Base-by-base conservation (phyloP, 2,888 invertebrate genomes). In the Amiota mariae region DNA sequence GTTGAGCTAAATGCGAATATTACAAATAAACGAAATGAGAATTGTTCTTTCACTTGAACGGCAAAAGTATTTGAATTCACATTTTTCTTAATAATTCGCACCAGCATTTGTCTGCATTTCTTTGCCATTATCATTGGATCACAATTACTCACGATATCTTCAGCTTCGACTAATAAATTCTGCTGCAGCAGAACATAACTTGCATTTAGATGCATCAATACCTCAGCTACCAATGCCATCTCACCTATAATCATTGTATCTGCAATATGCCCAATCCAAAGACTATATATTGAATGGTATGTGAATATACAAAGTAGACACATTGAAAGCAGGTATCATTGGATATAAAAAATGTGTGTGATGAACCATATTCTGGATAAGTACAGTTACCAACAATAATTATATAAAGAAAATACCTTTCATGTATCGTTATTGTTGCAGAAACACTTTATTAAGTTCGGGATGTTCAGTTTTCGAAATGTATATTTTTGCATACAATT, bases 131-230 rank as follows among this genome's bases (percentile, higher is more conserved):
- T 15, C 18, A 1, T 9, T 10, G n/a, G 8, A 12, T 66, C 11
- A 10, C 18, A 10, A 11, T 24, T 48, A 48, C 49, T 24, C 2
- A 24, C 4, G 9, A 66, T 66, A 18, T 12, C 15, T 46, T 46
- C 12, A 48, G 18, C 47, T 10, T 47, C 66, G 48, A 11, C 13
- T 12, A 80, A 63, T 72, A 87, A 72, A 9, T 85, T 81, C 0
- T 81, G 75, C 3, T 82, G 77, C 1, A 88, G 72, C 24, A 88
- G 24, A 3, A 75, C 2, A 56, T 86, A 88, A 3, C 85, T 87
- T 8, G 79, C 84, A 72, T 84, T 86, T 0, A 88, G 72, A 73
- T 88, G 87, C 36, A 83, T 74, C 63, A 86, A 78, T 20, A 84
- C 66, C n/a, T 79, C 79, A 3, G 84, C 81, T 20, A 88, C 48